Base-by-base conservation (phyloP, 2,113 vertebrate genomes). In the Piliocolobus tephrosceles region DNA sequence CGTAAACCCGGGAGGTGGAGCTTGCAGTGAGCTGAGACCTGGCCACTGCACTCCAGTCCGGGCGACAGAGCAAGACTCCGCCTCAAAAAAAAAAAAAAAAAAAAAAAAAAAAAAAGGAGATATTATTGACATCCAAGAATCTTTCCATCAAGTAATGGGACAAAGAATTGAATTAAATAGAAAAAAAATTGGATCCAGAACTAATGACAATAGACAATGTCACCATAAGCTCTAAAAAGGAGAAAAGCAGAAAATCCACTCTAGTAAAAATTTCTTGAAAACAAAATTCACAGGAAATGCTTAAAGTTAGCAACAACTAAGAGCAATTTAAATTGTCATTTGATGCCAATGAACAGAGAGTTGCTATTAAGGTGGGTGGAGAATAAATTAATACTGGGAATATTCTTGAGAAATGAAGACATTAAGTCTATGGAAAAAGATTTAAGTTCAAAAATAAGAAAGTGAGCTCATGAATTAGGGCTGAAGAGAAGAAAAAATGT, bases 361-460 rank as follows among this genome's bases (percentile, higher is more conserved):
- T 57, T 50, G 22, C 43, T 88, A 8, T 61, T 82, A 64, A 91
- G 58, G 20, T 27, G 47, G 11, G 17, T 45, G 30, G 12, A 83
- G 40, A 73, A 57, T 79, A 80, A 61, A 75, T 83, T 52, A 64
- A 86, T 47, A 61, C 23, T 32, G 45, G 35, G 30, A 23, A 50
- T 50, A 57, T 75, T 78, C 45, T 76, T 47, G 32, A 94, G 52
- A 97, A 85, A 86, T 73, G 22, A 2, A 88, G n/a, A 88, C 47
- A 85, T 58, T 38, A 58, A 84, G 27, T 64, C 47, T 43, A 18
- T 0, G 55, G 22, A 55, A 35, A 92, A 73, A 70, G 25, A 55
- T 43, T 72, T 94, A 88, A 90, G 6, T 94, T 84, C 14, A 32
- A 95, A 95, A 72, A 72, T 72, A 85, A 57, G 38, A 78, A 79